Conservation (phyloP, 1,140 invertebrate genomes). For the Tetramorium simillimum region DNA sequence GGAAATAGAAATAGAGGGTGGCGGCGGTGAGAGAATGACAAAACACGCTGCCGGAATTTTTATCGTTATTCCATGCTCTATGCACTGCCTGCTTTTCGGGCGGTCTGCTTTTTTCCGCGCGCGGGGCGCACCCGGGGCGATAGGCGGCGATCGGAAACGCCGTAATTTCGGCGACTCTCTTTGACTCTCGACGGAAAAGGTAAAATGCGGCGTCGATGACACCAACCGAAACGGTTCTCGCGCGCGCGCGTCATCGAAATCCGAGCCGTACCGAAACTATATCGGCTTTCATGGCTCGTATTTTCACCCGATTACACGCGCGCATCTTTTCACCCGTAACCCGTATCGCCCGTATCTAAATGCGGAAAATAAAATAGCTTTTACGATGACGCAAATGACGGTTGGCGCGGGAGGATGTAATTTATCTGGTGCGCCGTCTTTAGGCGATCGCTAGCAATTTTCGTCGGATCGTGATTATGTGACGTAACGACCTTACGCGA, state of each 20-base stretch:
- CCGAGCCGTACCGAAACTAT: background rate
- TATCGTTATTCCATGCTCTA: constrained; percentile 29
- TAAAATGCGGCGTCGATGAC: background rate
- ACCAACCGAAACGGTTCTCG: background rate
- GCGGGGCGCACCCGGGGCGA: background rate
- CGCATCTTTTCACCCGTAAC: background rate
- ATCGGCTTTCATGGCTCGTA: background rate
- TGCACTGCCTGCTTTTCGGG: background rate
- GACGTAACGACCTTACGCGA: constrained; percentile 53
- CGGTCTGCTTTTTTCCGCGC: background rate
- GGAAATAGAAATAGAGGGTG: background rate
- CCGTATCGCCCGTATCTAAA: background rate
- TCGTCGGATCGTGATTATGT: constrained; percentile 46
- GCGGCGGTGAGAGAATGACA: constrained; percentile 2
- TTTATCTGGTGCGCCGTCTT: constrained; percentile 29
- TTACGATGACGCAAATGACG: background rate
- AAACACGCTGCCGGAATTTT: constrained; percentile 19
- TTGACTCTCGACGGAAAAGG: background rate
- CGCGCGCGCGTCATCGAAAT: background rate
- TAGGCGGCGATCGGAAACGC: background rate
- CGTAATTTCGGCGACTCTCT: background rate
- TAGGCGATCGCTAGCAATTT: constrained; percentile 55
- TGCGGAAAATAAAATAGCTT: background rate
- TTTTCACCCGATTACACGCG: background rate
- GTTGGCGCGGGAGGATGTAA: background rate